Percentiles rank a stretch among this genome's conserved stretches.
Conservation (phyloP, 2,888 invertebrate species). For the Digitonthophagus gazella region DNA sequence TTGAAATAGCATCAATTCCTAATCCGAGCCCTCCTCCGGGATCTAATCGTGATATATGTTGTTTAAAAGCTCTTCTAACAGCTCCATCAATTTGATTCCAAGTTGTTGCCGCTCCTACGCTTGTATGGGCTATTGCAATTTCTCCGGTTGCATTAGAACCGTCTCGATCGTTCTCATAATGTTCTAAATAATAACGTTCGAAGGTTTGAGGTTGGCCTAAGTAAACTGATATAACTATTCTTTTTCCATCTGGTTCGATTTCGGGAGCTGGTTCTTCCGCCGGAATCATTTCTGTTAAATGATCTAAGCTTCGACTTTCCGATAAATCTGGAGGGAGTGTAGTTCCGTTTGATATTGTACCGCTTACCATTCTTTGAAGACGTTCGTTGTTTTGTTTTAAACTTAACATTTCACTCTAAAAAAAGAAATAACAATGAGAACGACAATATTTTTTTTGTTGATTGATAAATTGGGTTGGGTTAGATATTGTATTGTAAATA, state of each 20-base stretch:
- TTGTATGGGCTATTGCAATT: slow-evolving; percentile 83
- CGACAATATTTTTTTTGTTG: too few relatives aligned
- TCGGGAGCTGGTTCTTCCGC: slow-evolving; percentile 47
- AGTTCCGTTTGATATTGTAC: slow-evolving; percentile 35
- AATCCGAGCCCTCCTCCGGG: slow-evolving; percentile 85
- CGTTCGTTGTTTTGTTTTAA: slow-evolving; percentile 96
- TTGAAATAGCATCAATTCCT: slow-evolving; percentile 78
- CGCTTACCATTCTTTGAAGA: slow-evolving; percentile 77
- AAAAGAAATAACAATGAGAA: slow-evolving; percentile 40
- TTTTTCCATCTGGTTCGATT: slow-evolving; percentile 70
- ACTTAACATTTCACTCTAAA: slow-evolving; percentile 91
- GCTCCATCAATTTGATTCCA: slow-evolving; percentile 94
- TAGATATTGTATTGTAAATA: too few relatives aligned
- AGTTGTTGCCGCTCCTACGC: slow-evolving; percentile 87
- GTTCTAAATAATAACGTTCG: slow-evolving; percentile 45
- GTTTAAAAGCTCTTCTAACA: slow-evolving; percentile 89
- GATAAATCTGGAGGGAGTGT: slow-evolving; percentile 40
- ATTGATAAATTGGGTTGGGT: too few relatives aligned
- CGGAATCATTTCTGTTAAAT: slow-evolving; percentile 48
- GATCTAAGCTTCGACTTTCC: slow-evolving; percentile 47
- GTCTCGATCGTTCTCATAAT: slow-evolving; percentile 48
- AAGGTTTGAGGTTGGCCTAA: slow-evolving; percentile 81
- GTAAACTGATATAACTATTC: slow-evolving; percentile 84
- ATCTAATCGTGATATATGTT: slow-evolving; percentile 90
- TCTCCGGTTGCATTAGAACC: slow-evolving; percentile 55